Evolutionary conservation across 2,888 invertebrate genomes (phyloP).

Genomic region (Amphimallon solstitiale): DNA sequence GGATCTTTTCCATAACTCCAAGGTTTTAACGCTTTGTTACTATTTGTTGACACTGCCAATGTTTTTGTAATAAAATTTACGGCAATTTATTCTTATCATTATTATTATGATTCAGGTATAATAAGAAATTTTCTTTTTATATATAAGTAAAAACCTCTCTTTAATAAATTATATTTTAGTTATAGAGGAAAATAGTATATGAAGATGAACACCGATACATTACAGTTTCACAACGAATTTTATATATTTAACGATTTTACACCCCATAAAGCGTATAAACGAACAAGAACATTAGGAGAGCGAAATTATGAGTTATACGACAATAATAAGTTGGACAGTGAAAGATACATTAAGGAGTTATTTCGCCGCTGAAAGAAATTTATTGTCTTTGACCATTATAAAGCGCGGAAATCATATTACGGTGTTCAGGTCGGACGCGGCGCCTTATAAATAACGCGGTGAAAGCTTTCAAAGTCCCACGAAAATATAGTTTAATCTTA

Average conservation of each 20-base stretch:
- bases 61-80: no score
- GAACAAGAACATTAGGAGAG: background rate
- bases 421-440: background rate
- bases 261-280: background rate
- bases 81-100: no score
- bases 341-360: slow-evolving; percentile 19
- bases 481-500: slow-evolving; percentile 31
- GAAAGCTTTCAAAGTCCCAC: slow-evolving; percentile 2
- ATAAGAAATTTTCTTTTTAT: no score
- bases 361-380: slow-evolving; percentile 6
- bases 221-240: no score
- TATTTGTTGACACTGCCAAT: no score
- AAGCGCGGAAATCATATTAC: slow-evolving; percentile 18
- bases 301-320: background rate
- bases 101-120: no score
- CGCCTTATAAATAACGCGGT: slow-evolving; percentile 3
- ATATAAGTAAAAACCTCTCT: no score
- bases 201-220: no score
- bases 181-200: no score
- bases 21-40: no score
- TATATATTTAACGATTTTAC: background rate
- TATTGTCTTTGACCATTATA: slow-evolving; percentile 16
- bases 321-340: slow-evolving; percentile 14
- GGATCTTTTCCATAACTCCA: no score
- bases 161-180: no score